Evolutionary conservation across 2,888 invertebrate genomes (phyloP).

Genomic region (Anorthoa munda): DNA sequence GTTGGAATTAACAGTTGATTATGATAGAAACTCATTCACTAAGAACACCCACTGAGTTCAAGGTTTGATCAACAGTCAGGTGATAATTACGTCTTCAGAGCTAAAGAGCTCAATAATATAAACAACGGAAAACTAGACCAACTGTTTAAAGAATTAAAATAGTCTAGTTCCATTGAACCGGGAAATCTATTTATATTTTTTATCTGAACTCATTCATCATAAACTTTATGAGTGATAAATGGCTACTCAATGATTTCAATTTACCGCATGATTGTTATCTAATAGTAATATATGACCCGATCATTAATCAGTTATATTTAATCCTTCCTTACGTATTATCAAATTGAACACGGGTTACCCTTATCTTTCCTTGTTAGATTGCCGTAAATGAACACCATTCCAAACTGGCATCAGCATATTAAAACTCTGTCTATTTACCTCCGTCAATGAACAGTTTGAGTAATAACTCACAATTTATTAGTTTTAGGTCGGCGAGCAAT

Average conservation of each 20-base stretch:
- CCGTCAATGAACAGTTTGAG: slow-evolving; percentile 54
- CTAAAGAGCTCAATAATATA: slow-evolving; percentile 33
- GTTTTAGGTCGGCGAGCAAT: slow-evolving; percentile 74
- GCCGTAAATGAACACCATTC: not conserved
- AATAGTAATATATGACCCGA: slow-evolving; percentile 12
- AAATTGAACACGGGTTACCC: slow-evolving; percentile 14
- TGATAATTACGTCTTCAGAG: slow-evolving; percentile 48
- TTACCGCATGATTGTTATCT: slow-evolving; percentile 28
- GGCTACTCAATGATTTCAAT: slow-evolving; percentile 26
- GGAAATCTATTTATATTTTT: slow-evolving; percentile 35
- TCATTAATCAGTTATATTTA: slow-evolving; percentile 29
- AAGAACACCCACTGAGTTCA: slow-evolving; percentile 53
- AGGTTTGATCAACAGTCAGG: slow-evolving; percentile 50
- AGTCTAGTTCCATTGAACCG: slow-evolving; percentile 40
- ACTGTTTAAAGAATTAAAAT: slow-evolving; percentile 41
- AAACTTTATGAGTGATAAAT: slow-evolving; percentile 40
- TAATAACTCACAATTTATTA: slow-evolving; percentile 75
- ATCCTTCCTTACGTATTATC: slow-evolving; percentile 29
- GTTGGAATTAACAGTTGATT: slow-evolving; percentile 43
- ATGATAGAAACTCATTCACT: slow-evolving; percentile 39
- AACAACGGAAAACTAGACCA: slow-evolving; percentile 41
- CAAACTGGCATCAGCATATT: slow-evolving; percentile 21
- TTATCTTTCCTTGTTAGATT: slow-evolving; percentile 12
- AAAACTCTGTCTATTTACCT: slow-evolving; percentile 42
- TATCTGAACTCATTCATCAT: slow-evolving; percentile 26